A percentile compares a stretch with the other conserved stretches of the same genome.
Evolutionary conservation across 2,888 invertebrate species (phyloP).

Genomic region (Euzophera pinguis): DNA sequence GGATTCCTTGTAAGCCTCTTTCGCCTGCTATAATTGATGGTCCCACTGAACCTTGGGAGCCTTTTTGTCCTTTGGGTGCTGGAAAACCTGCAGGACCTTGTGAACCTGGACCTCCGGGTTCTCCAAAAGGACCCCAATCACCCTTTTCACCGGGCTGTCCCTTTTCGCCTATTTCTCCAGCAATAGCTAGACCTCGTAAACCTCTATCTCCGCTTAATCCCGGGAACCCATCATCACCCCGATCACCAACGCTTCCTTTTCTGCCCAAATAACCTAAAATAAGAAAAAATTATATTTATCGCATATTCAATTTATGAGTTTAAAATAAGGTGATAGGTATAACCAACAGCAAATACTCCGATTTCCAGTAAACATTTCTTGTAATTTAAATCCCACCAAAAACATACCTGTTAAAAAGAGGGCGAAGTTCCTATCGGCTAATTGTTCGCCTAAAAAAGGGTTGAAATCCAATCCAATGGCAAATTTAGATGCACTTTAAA

Average conservation of each 20-base stretch:
- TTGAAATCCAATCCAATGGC: too few species aligned
- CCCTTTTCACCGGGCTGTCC: conserved; percentile 85
- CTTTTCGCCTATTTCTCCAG: conserved; percentile 77
- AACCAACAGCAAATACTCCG: too few species aligned
- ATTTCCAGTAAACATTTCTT: too few species aligned
- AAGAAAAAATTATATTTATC: too few species aligned
- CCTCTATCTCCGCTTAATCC: conserved; percentile 60
- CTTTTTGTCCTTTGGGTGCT: conserved; percentile 81
- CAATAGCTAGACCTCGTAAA: conserved; percentile 51
- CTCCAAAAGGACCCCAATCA: conserved; percentile 81
- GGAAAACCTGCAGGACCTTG: conserved; percentile 82
- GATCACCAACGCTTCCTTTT: conserved; percentile 57
- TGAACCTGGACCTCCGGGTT: conserved; percentile 67
- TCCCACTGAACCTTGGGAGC: conserved; percentile 70
- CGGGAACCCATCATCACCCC: conserved; percentile 52
- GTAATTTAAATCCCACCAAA: too few species aligned
- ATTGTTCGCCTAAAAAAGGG: too few species aligned
- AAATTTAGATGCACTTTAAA: too few species aligned
- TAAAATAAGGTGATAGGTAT: too few species aligned
- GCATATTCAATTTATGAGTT: too few species aligned
- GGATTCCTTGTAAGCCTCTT: conserved; percentile 36
- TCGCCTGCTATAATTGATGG: conserved; percentile 62
- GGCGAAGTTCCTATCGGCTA: too few species aligned
- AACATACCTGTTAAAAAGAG: too few species aligned
- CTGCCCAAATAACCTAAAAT: conserved; percentile 34